A percentile compares a stretch with the other conserved stretches of the same genome.
Evolutionary conservation across 2,888 invertebrate species (phyloP).

Genomic region (Nomada ruficornis): DNA sequence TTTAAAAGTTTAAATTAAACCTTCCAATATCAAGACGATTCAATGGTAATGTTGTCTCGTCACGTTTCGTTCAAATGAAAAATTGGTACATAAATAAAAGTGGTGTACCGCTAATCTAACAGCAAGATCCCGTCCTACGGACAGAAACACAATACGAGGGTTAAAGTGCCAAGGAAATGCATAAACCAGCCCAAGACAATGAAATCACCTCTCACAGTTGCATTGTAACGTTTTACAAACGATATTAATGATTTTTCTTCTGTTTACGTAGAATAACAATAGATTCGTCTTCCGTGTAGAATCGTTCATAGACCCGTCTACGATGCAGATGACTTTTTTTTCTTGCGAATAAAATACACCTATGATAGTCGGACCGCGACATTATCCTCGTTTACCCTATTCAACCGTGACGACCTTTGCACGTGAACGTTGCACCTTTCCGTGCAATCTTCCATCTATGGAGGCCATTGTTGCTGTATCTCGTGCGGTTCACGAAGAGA

Average conservation of each 20-base stretch:
- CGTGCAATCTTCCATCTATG: constrained; percentile 72
- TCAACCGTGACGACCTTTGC: constrained; percentile 69
- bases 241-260: background rate
- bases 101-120: too few species aligned
- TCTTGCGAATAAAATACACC: constrained; percentile 33
- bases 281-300: background rate
- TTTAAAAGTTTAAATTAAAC: too few species aligned
- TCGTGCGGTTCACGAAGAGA: constrained; percentile 38
- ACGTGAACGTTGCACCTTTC: constrained; percentile 71
- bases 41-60: too few species aligned
- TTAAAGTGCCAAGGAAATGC: too few species aligned
- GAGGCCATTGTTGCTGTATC: constrained; percentile 65
- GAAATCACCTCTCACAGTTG: background rate
- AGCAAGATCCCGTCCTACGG: too few species aligned
- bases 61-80: too few species aligned
- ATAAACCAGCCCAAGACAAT: too few species aligned
- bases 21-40: too few species aligned
- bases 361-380: constrained; percentile 48
- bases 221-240: background rate
- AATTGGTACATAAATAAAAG: too few species aligned
- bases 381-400: constrained; percentile 65
- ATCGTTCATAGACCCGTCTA: background rate
- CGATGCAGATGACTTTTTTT: constrained; percentile 16
- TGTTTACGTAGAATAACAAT: background rate
- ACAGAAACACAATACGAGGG: too few species aligned